Base-by-base conservation (phyloP, 2,113 vertebrate genomes). In the Fulmarus glacialis region DNA sequence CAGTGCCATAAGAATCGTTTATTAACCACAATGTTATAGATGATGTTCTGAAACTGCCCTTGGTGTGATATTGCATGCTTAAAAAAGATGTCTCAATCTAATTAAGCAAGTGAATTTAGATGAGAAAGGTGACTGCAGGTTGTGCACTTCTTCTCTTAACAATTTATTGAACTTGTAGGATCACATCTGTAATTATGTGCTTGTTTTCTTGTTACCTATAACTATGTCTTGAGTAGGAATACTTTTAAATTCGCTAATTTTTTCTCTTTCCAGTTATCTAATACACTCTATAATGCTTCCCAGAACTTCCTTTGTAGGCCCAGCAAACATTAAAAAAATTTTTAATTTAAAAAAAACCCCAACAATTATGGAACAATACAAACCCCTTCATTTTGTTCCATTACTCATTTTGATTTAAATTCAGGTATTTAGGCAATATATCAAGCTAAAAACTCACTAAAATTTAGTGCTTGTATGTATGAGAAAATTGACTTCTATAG, bases 41-140 rank as follows among this genome's bases (percentile, higher is more conserved):
- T 43, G 13, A 59, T 14, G 11, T 68, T 89, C 84, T 80, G 77
- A 82, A 81, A 83, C 45, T 70, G 92, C 26, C 71, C 82, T 86
- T 96, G 47, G 38, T 96, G 50, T 68, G 52, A 79, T 42, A 95
- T 12, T 38, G 68, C 60, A 79, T 50, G 23, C 34, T 93, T 81
- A 70, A 71, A 85, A 80, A 92, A 59, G 24, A 83, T 84, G 42
- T 80, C 58, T 66, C 14, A 50, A 58, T 73, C 32, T 79, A 97
- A 93, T 90, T 89, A 97, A 91, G 40, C 5, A 2, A 55, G 20
- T 80, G 58, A 93, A 77, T 94, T 95, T 93, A 87, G 81, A 87
- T 55, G 43, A 97, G 90, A 88, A 97, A 92, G 56, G 42, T 90
- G 53, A 91, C 68, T 92, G 64, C 14, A 78, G 43, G 43, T 53